Evolutionary conservation across 30 jellyfish, hydroid and myxozoan species (phyloP).

Genomic region (Aurelia sp.): DNA sequence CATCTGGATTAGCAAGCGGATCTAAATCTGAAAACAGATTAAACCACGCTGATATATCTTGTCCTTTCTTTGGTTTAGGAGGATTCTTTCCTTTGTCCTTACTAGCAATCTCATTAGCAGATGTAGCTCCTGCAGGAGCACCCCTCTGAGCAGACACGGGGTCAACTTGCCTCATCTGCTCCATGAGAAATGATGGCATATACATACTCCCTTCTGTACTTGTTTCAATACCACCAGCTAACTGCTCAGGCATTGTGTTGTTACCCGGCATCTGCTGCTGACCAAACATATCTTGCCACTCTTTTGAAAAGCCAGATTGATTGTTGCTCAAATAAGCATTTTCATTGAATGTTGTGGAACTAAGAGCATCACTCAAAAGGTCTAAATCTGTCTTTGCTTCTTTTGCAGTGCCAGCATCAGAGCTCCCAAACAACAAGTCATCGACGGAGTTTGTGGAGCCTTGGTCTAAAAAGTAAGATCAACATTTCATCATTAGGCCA

Average conservation of each 20-base stretch:
- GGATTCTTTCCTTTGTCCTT: conserved; percentile 40
- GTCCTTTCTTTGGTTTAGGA: conserved; percentile 75
- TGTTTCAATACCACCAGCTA: conserved; percentile 40
- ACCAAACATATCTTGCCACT: conserved; percentile 99
- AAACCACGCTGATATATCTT: conserved; percentile 99
- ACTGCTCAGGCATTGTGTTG: neutral
- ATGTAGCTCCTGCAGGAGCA: conserved; percentile 70
- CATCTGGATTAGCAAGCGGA: conserved; percentile 99
- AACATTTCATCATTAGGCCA: too few species aligned
- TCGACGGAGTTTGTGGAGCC: conserved; percentile 75
- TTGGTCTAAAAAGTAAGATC: conserved; percentile 15
- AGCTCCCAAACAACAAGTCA: conserved; percentile 87
- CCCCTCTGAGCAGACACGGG: conserved; percentile 79
- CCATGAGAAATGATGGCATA: conserved; percentile 97
- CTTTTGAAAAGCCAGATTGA: conserved; percentile 78
- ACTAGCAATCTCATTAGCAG: conserved; percentile 69
- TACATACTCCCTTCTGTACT: conserved; percentile 77
- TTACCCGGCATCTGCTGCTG: conserved; percentile 43
- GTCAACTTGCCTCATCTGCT: conserved; percentile 93
- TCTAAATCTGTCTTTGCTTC: conserved; percentile 77
- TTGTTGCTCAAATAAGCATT: conserved; percentile 42
- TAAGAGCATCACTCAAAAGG: conserved; percentile 79
- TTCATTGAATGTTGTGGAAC: conserved; percentile 75
- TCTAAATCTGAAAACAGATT: conserved; percentile 97
- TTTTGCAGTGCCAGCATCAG: conserved; percentile 34